Percentiles rank a stretch among this genome's conserved stretches.
These are phyloP conservation scores for Schizotus pectinicornis DNA, from an alignment of 2,888 invertebrate species.

Conservation along the genomic window DNA sequence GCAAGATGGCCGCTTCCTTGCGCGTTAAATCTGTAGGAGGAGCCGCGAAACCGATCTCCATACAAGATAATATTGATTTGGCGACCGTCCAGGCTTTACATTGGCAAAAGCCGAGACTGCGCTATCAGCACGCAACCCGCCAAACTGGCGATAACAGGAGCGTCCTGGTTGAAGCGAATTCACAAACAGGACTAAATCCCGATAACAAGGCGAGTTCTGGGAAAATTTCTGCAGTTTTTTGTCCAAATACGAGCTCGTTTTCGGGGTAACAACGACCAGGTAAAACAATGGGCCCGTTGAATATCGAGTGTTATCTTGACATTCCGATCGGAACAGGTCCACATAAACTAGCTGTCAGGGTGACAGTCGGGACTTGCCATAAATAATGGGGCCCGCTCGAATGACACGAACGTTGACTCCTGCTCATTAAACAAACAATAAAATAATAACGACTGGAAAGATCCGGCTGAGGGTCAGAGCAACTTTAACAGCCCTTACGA, in stretches of 20 bases:
- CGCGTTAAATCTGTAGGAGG: slow-evolving; percentile 30
- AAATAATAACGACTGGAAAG: too few species aligned
- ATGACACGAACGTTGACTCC: too few species aligned
- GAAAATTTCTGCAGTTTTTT: slow-evolving; percentile 4
- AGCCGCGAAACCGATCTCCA: slow-evolving; percentile 31
- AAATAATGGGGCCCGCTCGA: slow-evolving; percentile 41
- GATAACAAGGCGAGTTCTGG: neutral
- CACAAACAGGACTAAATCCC: too few species aligned
- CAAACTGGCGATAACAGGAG: slow-evolving; percentile 5
- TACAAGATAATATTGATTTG: slow-evolving; percentile 44
- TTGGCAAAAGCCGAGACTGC: slow-evolving; percentile 28
- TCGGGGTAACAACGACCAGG: slow-evolving; percentile 26
- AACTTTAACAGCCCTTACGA: too few species aligned
- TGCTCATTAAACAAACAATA: too few species aligned
- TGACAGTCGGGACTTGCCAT: slow-evolving; percentile 52
- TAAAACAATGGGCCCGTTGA: slow-evolving; percentile 56
- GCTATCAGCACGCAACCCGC: slow-evolving; percentile 8
- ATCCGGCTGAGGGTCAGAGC: too few species aligned
- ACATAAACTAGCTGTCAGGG: slow-evolving; percentile 57
- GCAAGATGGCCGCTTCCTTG: slow-evolving; percentile 34
- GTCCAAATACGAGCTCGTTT: neutral
- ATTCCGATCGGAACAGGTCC: slow-evolving; percentile 57
- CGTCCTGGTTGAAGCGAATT: too few species aligned
- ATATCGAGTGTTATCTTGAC: slow-evolving; percentile 56
- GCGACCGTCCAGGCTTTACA: slow-evolving; percentile 27